phyloP scores from a whole-genome alignment of 2,113 vertebrate species.

The Larimichthys polyactis region DNA sequence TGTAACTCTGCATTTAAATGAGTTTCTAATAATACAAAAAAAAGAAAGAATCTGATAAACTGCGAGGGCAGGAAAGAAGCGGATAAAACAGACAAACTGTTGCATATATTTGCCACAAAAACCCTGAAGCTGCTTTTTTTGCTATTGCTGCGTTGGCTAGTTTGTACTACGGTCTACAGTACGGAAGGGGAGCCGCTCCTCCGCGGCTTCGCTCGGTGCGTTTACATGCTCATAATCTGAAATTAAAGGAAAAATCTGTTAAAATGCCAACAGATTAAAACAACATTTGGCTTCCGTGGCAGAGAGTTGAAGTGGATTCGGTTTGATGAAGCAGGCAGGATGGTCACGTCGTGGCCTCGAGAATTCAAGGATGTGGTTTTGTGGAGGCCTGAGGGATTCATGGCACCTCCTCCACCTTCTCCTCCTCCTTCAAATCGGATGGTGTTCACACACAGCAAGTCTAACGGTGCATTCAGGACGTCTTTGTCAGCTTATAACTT shows the following conservation, averaged over 20 bases:
- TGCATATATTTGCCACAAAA: conserved; percentile 48
- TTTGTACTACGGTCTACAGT: conserved; percentile 35
- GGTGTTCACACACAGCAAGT: no score
- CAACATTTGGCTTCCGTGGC: not conserved
- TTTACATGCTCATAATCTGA: conserved; percentile 16
- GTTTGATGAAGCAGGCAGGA: no score
- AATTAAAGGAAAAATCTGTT: conserved; percentile 35
- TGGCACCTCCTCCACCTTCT: not conserved
- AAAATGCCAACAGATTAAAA: not conserved
- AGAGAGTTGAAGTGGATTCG: no score
- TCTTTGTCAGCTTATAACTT: no score
- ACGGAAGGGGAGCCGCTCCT: not conserved
- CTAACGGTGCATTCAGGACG: not conserved
- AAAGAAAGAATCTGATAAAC: no score
- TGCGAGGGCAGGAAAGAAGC: conserved; percentile 9
- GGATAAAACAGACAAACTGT: conserved; percentile 7
- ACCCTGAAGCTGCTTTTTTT: conserved; percentile 15
- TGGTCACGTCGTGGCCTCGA: not conserved
- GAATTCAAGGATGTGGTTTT: not conserved
- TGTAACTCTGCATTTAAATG: conserved; percentile 8
- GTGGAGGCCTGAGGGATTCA: not conserved
- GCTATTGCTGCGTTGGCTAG: conserved; percentile 24
- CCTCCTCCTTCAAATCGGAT: no score
- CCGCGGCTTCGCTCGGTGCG: not conserved
- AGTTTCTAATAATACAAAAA: no score